Evolutionary conservation across 2,888 invertebrate genomes (phyloP), one percentile per base, ranked within the genome.

Genomic region (Cybosia mesomella): DNA sequence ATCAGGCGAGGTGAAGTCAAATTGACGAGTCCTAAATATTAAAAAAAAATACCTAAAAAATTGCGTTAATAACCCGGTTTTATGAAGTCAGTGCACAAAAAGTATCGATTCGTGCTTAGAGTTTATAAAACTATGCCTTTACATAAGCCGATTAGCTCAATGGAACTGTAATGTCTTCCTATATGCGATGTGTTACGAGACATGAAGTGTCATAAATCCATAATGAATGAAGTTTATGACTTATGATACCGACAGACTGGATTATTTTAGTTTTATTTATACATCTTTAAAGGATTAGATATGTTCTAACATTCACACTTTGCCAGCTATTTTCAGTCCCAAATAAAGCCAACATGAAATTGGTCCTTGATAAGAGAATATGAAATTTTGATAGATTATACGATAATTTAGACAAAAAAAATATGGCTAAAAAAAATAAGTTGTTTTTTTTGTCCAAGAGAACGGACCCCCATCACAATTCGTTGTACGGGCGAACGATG

Each of bases 151-250:
- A 32, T 66, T 68, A 22, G 39, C 63, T 63, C 71, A 67, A 77
- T 72, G 78, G n/a, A 55, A 68, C 66, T 66, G 39, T 77, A 77
- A 79, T 75, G 71, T 75, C 75, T 79, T 77, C 78, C 81, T 71
- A 77, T 65, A 32, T 68, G 68, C 64, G 9, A 64, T 66, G 64
- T 75, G 67, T 80, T 67, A 77, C 69, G 63, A 61, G 34, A n/a
- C 34, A 68, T 58, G 70, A 80, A 68, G 28, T 71, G 64, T 49
- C 49, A n/a, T 49, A 49, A n/a, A 49, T n/a, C 62, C 24, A 58
- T 71, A 64, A 71, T 71, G 49, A 68, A 18, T 15, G 36, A 28
- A 21, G 69, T 58, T 58, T 59, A 74, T 70, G 58, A 70, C 65
- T 28, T 1, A 58, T 24, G 58, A 7, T 24, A 39, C 18, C 59